These are phyloP conservation scores for Montipora cactus DNA, from an alignment of 64 coral and sea anemone species.

Conservation along the genomic window DNA sequence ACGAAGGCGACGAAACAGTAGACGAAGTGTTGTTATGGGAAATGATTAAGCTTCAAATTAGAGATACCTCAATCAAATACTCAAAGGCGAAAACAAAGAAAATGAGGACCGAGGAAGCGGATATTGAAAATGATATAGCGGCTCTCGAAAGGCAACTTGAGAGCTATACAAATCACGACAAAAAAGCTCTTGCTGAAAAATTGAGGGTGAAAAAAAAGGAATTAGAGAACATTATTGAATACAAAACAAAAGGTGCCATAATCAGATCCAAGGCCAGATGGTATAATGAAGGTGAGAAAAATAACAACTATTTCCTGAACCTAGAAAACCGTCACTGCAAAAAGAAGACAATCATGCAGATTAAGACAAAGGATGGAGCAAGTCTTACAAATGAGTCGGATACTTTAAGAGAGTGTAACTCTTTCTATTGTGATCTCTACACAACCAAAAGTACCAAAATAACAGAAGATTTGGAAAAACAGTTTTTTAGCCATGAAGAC, in stretches of 20 bases:
- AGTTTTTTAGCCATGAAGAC: neutral
- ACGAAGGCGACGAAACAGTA: neutral
- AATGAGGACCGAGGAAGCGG: slow-evolving; percentile 1
- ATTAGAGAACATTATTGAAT: no score
- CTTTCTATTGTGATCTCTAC: neutral
- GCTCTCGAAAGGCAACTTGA: neutral
- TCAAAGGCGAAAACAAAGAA: neutral
- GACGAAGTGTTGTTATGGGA: slow-evolving; percentile 22
- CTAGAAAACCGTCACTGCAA: neutral
- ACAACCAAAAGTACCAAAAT: neutral
- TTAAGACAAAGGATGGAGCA: neutral
- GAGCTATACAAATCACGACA: neutral
- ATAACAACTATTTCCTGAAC: neutral
- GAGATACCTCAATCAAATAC: slow-evolving; percentile 27
- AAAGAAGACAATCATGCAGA: neutral
- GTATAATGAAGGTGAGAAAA: no score
- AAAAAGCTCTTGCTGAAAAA: neutral
- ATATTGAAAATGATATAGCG: neutral
- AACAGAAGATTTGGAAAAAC: neutral
- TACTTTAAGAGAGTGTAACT: neutral
- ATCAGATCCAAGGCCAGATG: no score
- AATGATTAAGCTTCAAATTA: slow-evolving; percentile 37
- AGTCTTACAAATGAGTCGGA: neutral
- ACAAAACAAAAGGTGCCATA: no score
- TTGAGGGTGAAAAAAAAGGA: slow-evolving; percentile 12